Percentiles rank a stretch among this genome's conserved stretches.
phyloP scores from a whole-genome alignment of 2,888 invertebrate species.

The Caenorhabditis uteleia region DNA sequence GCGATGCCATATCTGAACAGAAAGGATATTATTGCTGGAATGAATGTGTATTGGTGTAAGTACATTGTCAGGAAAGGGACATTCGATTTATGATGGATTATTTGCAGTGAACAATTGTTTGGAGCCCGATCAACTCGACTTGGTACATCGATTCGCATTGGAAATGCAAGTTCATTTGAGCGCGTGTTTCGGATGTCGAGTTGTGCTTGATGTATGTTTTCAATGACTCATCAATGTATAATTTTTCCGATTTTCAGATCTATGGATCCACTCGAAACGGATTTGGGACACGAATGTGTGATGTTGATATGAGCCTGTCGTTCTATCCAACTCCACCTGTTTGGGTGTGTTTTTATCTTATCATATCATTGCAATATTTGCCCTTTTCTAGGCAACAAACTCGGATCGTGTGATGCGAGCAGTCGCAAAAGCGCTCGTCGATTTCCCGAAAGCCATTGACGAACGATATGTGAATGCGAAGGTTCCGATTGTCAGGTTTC shows the following conservation, averaged over 20 bases:
- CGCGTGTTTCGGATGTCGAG: slow-evolving; percentile 33
- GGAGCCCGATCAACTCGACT: slow-evolving; percentile 29
- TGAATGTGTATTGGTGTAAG: slow-evolving; percentile 28
- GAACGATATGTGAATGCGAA: slow-evolving; percentile 72
- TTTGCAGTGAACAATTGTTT: slow-evolving; percentile 22
- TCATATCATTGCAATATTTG: background rate
- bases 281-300: slow-evolving; percentile 75
- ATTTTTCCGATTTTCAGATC: no score
- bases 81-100: background rate
- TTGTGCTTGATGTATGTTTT: slow-evolving; percentile 20
- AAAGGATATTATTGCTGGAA: slow-evolving; percentile 14
- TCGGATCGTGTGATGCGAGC: slow-evolving; percentile 48
- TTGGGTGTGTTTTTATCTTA: no score
- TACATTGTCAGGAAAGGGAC: background rate
- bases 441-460: slow-evolving; percentile 44
- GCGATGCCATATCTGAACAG: slow-evolving; percentile 25
- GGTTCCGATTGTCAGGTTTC: slow-evolving; percentile 76
- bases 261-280: slow-evolving; percentile 77
- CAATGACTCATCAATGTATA: background rate
- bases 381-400: no score
- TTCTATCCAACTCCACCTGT: slow-evolving; percentile 70
- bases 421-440: slow-evolving; percentile 50
- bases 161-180: slow-evolving; percentile 38
- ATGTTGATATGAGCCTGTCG: slow-evolving; percentile 76
- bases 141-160: slow-evolving; percentile 37